Percentiles rank a stretch among this genome's conserved stretches.
phyloP scores from a whole-genome alignment of 2,797 vertebrate genomes.

The Darevskia nairensis region DNA sequence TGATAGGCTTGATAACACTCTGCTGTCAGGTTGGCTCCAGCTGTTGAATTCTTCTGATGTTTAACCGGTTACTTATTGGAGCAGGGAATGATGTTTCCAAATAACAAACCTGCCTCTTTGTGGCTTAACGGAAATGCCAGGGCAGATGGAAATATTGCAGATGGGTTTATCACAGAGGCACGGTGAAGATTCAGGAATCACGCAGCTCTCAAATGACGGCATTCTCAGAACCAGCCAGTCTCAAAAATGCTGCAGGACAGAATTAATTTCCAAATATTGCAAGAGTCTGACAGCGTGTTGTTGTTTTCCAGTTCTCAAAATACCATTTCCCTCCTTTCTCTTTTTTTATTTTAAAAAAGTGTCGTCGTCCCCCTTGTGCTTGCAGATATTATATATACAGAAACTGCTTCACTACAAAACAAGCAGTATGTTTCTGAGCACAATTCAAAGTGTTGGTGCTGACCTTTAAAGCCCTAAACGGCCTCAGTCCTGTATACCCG shows the following conservation, averaged over 20 bases:
- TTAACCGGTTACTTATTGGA: slow-evolving; percentile 24
- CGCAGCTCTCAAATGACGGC: neutral
- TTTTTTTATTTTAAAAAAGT: neutral
- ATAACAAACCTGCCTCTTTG: neutral
- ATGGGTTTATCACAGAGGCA: neutral
- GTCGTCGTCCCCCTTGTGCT: neutral
- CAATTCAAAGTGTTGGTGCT: no score
- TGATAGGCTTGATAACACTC: neutral
- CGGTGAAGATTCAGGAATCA: neutral
- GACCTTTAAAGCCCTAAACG: no score
- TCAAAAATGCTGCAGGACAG: neutral
- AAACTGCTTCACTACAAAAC: neutral
- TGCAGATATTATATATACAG: neutral
- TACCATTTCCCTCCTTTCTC: neutral
- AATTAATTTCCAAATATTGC: slow-evolving; percentile 5
- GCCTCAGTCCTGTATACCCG: no score
- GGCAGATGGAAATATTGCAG: neutral
- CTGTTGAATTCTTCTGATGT: neutral
- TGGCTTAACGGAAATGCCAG: rapidly evolving
- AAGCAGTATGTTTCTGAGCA: neutral
- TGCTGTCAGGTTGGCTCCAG: rapidly evolving
- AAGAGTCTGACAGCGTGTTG: neutral
- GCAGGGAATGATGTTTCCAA: neutral
- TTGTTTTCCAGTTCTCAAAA: neutral
- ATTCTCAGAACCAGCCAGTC: neutral